Percentiles rank a stretch among this genome's conserved stretches.
These are phyloP conservation scores for Trimorus sp. DNA, from an alignment of 2,888 invertebrate species.

Conservation along the genomic window DNA sequence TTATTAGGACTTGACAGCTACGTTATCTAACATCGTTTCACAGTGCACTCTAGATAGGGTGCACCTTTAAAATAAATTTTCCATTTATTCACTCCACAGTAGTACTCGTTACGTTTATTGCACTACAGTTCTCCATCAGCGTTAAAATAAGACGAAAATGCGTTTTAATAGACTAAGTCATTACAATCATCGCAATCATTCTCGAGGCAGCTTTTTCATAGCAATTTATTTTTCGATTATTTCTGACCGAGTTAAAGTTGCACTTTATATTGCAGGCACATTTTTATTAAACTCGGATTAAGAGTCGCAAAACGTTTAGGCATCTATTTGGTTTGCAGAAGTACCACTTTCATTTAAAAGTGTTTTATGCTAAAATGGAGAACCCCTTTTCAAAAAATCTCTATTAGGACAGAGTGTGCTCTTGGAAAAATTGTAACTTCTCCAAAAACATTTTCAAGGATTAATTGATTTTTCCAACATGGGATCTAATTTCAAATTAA, in stretches of 20 bases:
- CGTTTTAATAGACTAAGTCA: slow-evolving; percentile 42
- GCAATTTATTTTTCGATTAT: slow-evolving; percentile 11
- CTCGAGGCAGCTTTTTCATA: background rate
- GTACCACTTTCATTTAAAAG: too few species aligned
- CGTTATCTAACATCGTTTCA: slow-evolving; percentile 41
- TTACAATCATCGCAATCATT: slow-evolving; percentile 32
- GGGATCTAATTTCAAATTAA: too few species aligned
- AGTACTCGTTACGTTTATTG: slow-evolving; percentile 56
- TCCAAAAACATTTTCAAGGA: too few species aligned
- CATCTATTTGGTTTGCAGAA: too few species aligned
- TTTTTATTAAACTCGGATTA: too few species aligned
- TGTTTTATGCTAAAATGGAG: too few species aligned
- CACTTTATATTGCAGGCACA: background rate
- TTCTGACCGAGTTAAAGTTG: background rate
- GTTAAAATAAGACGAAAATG: slow-evolving; percentile 50
- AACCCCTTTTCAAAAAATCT: too few species aligned
- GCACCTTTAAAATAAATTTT: slow-evolving; percentile 51
- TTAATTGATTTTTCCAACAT: too few species aligned
- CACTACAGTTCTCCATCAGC: slow-evolving; percentile 33
- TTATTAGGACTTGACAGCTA: slow-evolving; percentile 44
- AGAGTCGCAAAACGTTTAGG: too few species aligned
- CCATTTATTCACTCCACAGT: slow-evolving; percentile 57
- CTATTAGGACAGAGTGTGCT: too few species aligned
- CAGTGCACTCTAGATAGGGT: background rate
- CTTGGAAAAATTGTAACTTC: too few species aligned